These are phyloP conservation scores for Tachysurus vachellii DNA, from an alignment of 2,113 vertebrate genomes.

Conservation along the genomic window DNA sequence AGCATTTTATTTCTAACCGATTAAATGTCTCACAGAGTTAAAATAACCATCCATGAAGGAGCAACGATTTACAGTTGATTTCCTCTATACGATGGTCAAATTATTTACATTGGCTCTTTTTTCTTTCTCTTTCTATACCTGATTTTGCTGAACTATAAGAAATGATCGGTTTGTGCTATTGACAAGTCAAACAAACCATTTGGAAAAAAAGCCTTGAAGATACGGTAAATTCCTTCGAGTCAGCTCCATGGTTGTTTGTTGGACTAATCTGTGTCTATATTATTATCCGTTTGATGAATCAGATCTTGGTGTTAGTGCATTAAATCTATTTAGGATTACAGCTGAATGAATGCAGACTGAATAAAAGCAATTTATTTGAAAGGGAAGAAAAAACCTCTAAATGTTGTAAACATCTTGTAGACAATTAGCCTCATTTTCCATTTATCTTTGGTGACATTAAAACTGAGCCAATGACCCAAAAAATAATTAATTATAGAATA, in stretches of 20 bases:
- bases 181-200: not conserved
- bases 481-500: not conserved
- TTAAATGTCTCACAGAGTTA: slow-evolving; percentile 75
- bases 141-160: slow-evolving; percentile 6
- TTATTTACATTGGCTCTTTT: slow-evolving; percentile 53
- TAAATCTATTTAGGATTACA: slow-evolving; percentile 1
- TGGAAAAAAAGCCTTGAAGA: not conserved
- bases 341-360: not conserved
- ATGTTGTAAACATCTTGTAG: not conserved
- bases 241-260: slow-evolving; percentile 48
- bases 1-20: slow-evolving; percentile 64
- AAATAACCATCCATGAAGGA: slow-evolving; percentile 75
- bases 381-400: not conserved
- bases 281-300: slow-evolving; percentile 28
- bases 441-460: not conserved
- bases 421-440: too few relatives aligned
- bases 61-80: slow-evolving; percentile 72
- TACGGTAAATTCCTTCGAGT: slow-evolving; percentile 49
- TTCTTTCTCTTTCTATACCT: slow-evolving; percentile 45
- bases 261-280: slow-evolving; percentile 10
- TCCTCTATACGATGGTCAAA: slow-evolving; percentile 69
- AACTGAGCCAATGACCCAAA: not conserved
- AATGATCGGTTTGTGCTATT: not conserved
- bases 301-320: not conserved
- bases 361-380: not conserved